phyloP scores from a whole-genome alignment of 2,888 invertebrate species.

The Coelinius sp. region DNA sequence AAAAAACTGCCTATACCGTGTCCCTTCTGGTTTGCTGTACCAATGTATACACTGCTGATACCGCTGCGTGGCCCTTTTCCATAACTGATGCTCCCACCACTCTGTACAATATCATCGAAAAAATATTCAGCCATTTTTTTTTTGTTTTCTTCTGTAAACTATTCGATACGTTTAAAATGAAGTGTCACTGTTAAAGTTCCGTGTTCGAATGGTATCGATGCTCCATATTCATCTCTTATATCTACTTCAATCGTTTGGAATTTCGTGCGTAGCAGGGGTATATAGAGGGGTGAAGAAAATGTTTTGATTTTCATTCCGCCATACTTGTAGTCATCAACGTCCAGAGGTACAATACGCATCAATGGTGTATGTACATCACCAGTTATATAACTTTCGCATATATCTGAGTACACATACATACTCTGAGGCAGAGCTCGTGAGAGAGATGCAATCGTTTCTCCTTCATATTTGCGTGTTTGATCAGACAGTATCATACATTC shows the following conservation, averaged over 20 bases:
- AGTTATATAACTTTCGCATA: conserved; percentile 10
- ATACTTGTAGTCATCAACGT: conserved; percentile 15
- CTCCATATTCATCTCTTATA: conserved; percentile 10
- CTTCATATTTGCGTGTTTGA: neutral
- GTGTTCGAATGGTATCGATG: conserved; percentile 37
- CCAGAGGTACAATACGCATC: conserved; percentile 22
- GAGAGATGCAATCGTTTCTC: neutral
- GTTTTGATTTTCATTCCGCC: conserved; percentile 19
- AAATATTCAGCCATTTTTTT: too few relatives aligned
- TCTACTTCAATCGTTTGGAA: conserved; percentile 34
- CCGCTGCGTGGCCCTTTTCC: too few relatives aligned
- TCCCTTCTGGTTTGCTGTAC: too few relatives aligned
- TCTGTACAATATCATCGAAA: too few relatives aligned
- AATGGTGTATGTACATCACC: conserved; percentile 9
- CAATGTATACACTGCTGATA: too few relatives aligned
- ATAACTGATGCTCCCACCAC: too few relatives aligned
- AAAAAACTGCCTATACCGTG: too few relatives aligned
- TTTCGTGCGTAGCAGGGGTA: neutral
- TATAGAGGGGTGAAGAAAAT: conserved; percentile 20
- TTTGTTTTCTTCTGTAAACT: too few relatives aligned
- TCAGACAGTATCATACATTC: neutral
- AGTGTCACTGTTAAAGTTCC: conserved; percentile 20
- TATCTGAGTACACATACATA: conserved; percentile 19
- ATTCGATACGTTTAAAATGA: too few relatives aligned
- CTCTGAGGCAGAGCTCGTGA: neutral